Evolutionary conservation across 2,797 vertebrate genomes (phyloP).

Genomic region (Carduelis carduelis): DNA sequence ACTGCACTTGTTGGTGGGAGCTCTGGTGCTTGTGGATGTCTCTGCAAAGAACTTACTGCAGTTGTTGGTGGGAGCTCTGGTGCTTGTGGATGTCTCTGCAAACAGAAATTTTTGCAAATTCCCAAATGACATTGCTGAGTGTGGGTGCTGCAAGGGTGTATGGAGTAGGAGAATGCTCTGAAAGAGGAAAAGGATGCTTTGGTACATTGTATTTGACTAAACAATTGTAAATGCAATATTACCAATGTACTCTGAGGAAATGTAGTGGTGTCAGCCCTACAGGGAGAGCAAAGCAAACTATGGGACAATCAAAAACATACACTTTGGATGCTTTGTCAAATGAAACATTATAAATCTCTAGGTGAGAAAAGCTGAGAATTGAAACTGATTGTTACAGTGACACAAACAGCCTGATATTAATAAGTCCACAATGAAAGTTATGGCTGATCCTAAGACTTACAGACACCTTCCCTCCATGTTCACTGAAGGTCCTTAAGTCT

Average conservation of each 20-base stretch:
- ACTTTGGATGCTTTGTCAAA: not conserved
- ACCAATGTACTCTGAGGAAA: not conserved
- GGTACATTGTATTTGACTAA: fast-evolving
- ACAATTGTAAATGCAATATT: not conserved
- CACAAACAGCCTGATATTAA: not conserved
- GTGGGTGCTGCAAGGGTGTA: not conserved
- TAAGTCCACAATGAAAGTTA: not conserved
- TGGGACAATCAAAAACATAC: not conserved
- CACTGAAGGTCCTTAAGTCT: not conserved
- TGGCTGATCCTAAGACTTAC: not conserved
- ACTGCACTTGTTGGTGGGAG: not conserved
- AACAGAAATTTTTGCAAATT: not conserved
- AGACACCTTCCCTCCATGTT: not conserved
- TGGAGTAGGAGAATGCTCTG: not conserved
- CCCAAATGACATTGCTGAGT: fast-evolving
- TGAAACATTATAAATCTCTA: fast-evolving
- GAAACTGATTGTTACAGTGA: not conserved
- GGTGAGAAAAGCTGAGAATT: not conserved
- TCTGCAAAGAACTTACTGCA: not conserved
- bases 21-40: not conserved
- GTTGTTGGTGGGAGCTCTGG: not conserved
- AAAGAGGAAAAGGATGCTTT: not conserved
- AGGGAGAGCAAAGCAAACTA: not conserved
- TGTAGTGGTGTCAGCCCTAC: not conserved
- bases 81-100: not conserved